Conservation (phyloP, 2,888 invertebrate genomes). For the Melieria picta region DNA sequence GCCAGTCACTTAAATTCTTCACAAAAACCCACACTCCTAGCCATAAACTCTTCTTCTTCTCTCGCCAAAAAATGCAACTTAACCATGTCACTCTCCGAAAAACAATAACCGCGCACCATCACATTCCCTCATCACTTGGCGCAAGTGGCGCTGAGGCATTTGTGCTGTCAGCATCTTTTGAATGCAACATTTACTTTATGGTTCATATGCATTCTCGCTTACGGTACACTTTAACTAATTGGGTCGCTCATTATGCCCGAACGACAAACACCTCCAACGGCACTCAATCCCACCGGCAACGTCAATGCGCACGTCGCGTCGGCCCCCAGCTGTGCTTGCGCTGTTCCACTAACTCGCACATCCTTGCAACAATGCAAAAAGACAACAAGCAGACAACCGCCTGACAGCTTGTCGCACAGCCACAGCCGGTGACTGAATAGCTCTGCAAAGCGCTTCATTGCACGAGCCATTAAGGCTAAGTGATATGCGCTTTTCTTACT, state of each 20-base stretch:
- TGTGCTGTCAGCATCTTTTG: no score
- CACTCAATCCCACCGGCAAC: background rate
- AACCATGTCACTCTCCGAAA: no score
- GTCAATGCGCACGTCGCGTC: slow-evolving; percentile 1
- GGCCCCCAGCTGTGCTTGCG: background rate
- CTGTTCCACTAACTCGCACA: no score
- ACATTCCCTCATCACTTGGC: no score
- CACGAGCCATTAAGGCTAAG: slow-evolving; percentile 64
- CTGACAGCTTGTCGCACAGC: background rate
- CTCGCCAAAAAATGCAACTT: no score
- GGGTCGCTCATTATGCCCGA: slow-evolving; percentile 60
- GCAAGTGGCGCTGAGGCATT: no score
- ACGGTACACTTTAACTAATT: slow-evolving; percentile 56
- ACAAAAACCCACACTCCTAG: no score
- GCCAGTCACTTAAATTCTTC: no score
- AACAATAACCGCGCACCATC: no score
- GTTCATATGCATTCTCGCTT: slow-evolving; percentile 25
- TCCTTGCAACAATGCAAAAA: no score
- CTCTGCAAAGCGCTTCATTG: slow-evolving; percentile 33
- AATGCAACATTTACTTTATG: slow-evolving; percentile 16
- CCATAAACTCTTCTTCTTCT: no score
- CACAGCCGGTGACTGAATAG: background rate
- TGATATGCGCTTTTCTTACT: slow-evolving; percentile 51
- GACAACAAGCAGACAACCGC: no score
- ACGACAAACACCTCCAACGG: slow-evolving; percentile 10